phyloP scores from a whole-genome alignment of 2,888 invertebrate genomes.

The Drosophila niveifrons region DNA sequence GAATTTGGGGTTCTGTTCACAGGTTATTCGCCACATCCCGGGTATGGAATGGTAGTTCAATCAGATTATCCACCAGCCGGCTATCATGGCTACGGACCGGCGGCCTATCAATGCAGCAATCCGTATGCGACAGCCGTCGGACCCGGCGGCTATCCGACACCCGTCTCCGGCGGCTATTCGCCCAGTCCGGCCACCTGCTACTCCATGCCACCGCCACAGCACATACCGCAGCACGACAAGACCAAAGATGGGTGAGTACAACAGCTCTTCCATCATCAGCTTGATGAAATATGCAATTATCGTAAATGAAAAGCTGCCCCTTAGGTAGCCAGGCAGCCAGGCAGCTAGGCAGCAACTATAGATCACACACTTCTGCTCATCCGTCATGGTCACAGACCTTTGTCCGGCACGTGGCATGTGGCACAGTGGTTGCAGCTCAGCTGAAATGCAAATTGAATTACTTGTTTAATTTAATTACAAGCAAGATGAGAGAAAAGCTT shows the following conservation, averaged over 20 bases:
- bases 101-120: constrained; percentile 87
- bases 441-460: not conserved
- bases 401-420: constrained; percentile 35
- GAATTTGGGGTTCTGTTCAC: not conserved
- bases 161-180: constrained; percentile 90
- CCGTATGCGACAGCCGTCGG: constrained; percentile 86
- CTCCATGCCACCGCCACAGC: constrained; percentile 95
- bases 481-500: not conserved
- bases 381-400: constrained; percentile 17
- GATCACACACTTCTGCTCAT: constrained; percentile 19
- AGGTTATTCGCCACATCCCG: constrained; percentile 95
- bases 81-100: constrained; percentile 90
- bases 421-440: constrained; percentile 26
- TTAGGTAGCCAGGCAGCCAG: no score
- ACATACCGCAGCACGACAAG: constrained; percentile 91
- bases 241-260: constrained; percentile 86
- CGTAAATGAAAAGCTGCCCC: constrained; percentile 15
- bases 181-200: constrained; percentile 90
- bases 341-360: no score
- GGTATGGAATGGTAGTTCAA: constrained; percentile 92
- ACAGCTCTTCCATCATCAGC: not conserved
- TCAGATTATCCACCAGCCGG: constrained; percentile 93
- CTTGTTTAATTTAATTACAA: not conserved
- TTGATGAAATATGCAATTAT: constrained; percentile 69
- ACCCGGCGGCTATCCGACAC: constrained; percentile 88